Percentiles rank a stretch among this genome's conserved stretches.
Evolutionary conservation across 2,888 invertebrate species (phyloP).

Genomic region (Synergus itoensis): DNA sequence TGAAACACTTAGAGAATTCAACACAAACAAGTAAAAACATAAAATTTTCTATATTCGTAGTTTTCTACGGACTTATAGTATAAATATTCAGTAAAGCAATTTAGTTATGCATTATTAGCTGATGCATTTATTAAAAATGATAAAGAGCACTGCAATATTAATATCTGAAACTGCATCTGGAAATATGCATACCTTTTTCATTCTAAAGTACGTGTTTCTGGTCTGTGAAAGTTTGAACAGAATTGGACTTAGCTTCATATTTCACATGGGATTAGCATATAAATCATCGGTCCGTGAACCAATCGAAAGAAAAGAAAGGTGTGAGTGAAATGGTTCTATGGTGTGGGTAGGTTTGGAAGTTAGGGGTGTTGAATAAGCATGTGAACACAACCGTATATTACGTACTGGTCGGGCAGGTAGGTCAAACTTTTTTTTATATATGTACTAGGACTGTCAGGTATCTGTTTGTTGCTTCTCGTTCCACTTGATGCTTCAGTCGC

Average conservation of each 20-base stretch:
- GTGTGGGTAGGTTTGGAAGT: background rate
- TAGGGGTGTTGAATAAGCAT: conserved; percentile 15
- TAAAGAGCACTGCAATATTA: conserved; percentile 2
- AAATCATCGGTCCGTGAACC: conserved; percentile 63
- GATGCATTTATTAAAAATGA: conserved; percentile 28
- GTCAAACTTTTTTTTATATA: conserved; percentile 42
- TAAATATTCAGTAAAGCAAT: too few species aligned
- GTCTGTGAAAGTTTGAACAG: conserved; percentile 59
- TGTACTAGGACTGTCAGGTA: conserved; percentile 51
- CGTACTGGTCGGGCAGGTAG: conserved; percentile 49
- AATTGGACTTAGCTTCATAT: conserved; percentile 49
- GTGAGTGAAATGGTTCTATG: conserved; percentile 12
- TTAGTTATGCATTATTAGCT: background rate
- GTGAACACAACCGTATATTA: conserved; percentile 35
- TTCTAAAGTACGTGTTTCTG: conserved; percentile 41
- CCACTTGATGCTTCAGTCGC: conserved; percentile 64
- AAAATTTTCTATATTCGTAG: too few species aligned
- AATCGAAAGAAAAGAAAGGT: conserved; percentile 18
- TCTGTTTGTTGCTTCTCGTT: conserved; percentile 57
- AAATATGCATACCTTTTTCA: background rate
- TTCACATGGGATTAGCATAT: conserved; percentile 60
- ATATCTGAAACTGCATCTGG: background rate
- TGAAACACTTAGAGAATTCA: too few species aligned
- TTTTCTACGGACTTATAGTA: too few species aligned
- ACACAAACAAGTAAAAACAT: too few species aligned